Conservation (phyloP, 2,888 invertebrate species). For the Orthonychiurus folsomi region DNA sequence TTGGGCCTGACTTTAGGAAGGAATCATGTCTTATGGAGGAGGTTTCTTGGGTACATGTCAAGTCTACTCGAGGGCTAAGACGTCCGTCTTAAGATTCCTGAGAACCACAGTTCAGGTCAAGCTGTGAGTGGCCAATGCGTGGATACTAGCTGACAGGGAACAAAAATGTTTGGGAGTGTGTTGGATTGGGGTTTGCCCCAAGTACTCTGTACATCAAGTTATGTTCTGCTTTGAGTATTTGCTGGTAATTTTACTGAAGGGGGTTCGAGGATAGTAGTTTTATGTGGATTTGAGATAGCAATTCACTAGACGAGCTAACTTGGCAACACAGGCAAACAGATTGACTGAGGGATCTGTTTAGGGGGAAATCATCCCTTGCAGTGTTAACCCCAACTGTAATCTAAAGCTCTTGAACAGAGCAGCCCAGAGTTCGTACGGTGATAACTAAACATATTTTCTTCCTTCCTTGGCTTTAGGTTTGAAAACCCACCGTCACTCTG, state of each 20-base stretch:
- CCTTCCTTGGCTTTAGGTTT: background rate
- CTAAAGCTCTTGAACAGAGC: no score
- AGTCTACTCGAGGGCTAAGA: background rate
- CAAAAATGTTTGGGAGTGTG: background rate
- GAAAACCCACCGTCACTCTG: background rate
- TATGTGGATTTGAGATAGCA: background rate
- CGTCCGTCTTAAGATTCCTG: background rate
- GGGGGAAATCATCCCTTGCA: background rate
- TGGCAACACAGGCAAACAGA: background rate
- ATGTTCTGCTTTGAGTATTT: no score
- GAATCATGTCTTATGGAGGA: no score
- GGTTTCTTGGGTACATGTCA: no score
- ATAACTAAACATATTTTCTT: background rate
- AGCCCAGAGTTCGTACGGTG: background rate
- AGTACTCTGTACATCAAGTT: constrained; percentile 1
- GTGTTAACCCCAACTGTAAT: background rate
- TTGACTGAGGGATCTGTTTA: background rate
- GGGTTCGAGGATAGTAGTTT: background rate
- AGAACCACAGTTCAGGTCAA: background rate
- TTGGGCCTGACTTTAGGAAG: no score
- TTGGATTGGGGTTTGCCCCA: background rate
- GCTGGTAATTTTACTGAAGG: background rate
- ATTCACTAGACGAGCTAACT: background rate
- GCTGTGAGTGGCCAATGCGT: background rate
- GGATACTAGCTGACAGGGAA: background rate